Percentiles rank a stretch among this genome's conserved stretches.
phyloP scores from a whole-genome alignment of 2,888 invertebrate species.

The Bombylius discolor region DNA sequence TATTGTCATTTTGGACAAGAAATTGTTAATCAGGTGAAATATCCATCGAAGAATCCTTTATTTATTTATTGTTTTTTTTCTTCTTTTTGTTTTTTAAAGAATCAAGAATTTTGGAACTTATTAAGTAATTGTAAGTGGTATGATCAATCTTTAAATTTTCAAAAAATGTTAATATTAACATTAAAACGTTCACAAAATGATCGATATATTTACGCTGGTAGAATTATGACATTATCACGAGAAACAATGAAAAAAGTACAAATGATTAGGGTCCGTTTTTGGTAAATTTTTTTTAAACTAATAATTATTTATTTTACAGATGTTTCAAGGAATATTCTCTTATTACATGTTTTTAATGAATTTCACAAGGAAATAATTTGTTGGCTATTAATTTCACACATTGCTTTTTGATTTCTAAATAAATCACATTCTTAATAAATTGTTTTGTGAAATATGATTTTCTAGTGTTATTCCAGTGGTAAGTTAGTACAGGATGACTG shows the following conservation, averaged over 20 bases:
- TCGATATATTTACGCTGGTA: background rate
- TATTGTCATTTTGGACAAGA: conserved; percentile 4
- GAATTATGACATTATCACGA: conserved; percentile 1
- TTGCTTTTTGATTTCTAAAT: too few species aligned
- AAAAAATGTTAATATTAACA: conserved; percentile 1
- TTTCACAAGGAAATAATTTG: conserved; percentile 23
- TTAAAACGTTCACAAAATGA: conserved; percentile 1
- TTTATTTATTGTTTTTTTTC: background rate
- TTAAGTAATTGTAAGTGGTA: conserved; percentile 1
- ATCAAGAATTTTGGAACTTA: background rate
- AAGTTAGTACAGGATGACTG: too few species aligned
- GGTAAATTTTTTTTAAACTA: background rate
- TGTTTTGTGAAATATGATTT: too few species aligned
- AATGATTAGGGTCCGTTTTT: too few species aligned
- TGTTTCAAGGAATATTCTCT: background rate
- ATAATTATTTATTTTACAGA: background rate
- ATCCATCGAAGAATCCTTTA: background rate
- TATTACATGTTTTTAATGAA: conserved; percentile 5
- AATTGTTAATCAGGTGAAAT: conserved; percentile 1
- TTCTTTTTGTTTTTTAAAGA: background rate
- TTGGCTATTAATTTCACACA: too few species aligned
- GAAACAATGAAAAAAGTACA: conserved; percentile 2
- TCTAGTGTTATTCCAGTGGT: too few species aligned
- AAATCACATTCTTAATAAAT: too few species aligned
- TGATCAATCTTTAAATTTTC: background rate